Percentiles rank a stretch among this genome's conserved stretches.
These are phyloP conservation scores for Ophion ventricosus DNA, from an alignment of 2,888 invertebrate genomes.

Conservation along the genomic window DNA sequence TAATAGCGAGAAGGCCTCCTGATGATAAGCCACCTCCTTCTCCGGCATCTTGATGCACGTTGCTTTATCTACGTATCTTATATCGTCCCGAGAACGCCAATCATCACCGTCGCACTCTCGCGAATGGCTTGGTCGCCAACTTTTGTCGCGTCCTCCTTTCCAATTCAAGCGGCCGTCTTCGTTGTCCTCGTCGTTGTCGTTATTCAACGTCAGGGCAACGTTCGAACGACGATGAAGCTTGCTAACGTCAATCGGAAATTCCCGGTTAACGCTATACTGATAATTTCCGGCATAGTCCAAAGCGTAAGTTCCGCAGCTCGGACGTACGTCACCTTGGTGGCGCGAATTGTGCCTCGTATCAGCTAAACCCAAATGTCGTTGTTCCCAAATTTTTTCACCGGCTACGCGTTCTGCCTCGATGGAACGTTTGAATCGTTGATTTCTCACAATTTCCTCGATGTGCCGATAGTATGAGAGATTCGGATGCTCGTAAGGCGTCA, in stretches of 20 bases:
- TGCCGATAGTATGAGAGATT: slow-evolving; percentile 53
- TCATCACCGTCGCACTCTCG: slow-evolving; percentile 32
- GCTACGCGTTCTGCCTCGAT: slow-evolving; percentile 2
- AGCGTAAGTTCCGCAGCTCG: slow-evolving; percentile 6
- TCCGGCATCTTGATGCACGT: slow-evolving; percentile 84
- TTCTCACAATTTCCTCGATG: slow-evolving; percentile 49
- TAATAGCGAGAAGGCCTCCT: slow-evolving; percentile 83
- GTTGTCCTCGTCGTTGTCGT: neutral
- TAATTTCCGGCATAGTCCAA: slow-evolving; percentile 56
- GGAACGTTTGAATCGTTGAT: slow-evolving; percentile 39
- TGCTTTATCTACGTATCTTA: slow-evolving; percentile 48
- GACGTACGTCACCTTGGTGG: neutral
- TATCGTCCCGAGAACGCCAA: slow-evolving; percentile 21
- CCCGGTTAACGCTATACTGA: slow-evolving; percentile 6
- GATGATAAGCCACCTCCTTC: slow-evolving; percentile 86
- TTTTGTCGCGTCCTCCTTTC: slow-evolving; percentile 18
- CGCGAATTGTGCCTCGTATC: neutral
- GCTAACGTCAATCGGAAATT: slow-evolving; percentile 15
- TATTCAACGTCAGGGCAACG: slow-evolving; percentile 49
- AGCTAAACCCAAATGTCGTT: neutral
- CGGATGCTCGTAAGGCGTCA: slow-evolving; percentile 24
- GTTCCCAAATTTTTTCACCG: neutral
- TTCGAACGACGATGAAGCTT: slow-evolving; percentile 6
- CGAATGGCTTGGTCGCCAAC: slow-evolving; percentile 18
- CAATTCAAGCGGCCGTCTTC: neutral